These are phyloP conservation scores for Lymantria monacha DNA, from an alignment of 2,888 invertebrate genomes.

Conservation along the genomic window DNA sequence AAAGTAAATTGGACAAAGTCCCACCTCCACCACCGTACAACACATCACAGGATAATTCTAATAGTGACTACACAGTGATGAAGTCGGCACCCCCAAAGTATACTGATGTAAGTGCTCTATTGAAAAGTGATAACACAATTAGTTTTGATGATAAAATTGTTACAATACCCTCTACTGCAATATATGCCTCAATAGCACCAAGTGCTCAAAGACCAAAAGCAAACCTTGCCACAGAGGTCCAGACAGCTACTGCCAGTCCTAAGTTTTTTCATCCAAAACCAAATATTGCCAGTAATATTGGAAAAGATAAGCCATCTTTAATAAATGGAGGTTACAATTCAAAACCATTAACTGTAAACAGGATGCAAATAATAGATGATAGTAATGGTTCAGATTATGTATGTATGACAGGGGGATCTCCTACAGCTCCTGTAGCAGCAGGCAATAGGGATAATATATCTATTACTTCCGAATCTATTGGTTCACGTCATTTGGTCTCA, in stretches of 20 bases:
- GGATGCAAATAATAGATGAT: conserved; percentile 84
- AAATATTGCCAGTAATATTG: conserved; percentile 81
- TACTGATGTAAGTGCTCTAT: conserved; percentile 68
- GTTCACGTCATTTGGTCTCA: conserved; percentile 66
- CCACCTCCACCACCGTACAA: conserved; percentile 75
- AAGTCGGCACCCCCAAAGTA: conserved; percentile 77
- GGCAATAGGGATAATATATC: conserved; percentile 72
- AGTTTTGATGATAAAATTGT: conserved; percentile 72
- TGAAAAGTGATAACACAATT: conserved; percentile 63
- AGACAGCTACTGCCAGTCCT: conserved; percentile 74
- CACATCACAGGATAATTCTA: conserved; percentile 55
- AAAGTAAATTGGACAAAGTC: conserved; percentile 75
- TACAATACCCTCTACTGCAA: conserved; percentile 74
- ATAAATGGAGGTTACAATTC: conserved; percentile 60
- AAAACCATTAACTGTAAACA: conserved; percentile 51
- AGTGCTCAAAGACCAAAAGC: conserved; percentile 80
- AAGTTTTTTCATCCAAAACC: conserved; percentile 82
- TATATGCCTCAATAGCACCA: conserved; percentile 79
- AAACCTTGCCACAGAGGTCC: conserved; percentile 80
- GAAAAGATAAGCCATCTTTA: conserved; percentile 59
- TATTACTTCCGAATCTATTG: conserved; percentile 60
- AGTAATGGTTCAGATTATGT: conserved; percentile 91
- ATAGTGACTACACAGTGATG: conserved; percentile 75
- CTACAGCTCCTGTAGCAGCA: conserved; percentile 70
- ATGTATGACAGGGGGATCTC: conserved; percentile 90